A percentile compares a stretch with the other conserved stretches of the same genome.
phyloP scores from a whole-genome alignment of 2,113 vertebrate genomes.

The Piaya cayana region DNA sequence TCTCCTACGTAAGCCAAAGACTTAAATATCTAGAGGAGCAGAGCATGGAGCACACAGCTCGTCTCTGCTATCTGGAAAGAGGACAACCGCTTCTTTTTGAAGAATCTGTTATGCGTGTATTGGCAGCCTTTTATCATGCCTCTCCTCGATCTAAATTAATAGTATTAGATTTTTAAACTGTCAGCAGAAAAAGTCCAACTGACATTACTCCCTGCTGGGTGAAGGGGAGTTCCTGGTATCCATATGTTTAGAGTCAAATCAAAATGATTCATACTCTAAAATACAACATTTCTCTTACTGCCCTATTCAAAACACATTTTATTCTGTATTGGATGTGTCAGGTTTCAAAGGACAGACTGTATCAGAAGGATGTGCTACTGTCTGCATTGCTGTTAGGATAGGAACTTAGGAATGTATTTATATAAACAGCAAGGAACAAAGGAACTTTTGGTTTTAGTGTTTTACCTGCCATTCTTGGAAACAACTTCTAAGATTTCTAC shows the following conservation, averaged over 20 bases:
- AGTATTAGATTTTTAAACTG: conserved; percentile 12
- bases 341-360: background rate
- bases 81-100: conserved; percentile 14
- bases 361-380: background rate
- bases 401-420: background rate
- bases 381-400: background rate
- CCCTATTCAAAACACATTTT: background rate
- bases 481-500: background rate
- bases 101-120: background rate
- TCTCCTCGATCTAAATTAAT: conserved; percentile 21
- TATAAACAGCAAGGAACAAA: background rate
- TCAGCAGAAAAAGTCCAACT: conserved; percentile 19
- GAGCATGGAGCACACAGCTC: background rate
- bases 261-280: background rate
- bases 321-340: background rate
- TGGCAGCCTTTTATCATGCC: conserved; percentile 31
- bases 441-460: background rate
- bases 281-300: background rate
- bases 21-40: conserved; percentile 11
- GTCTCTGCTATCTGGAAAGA: conserved; percentile 32
- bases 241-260: background rate
- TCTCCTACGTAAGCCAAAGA: conserved; percentile 27
- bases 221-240: conserved; percentile 27
- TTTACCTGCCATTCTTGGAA: background rate
- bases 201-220: background rate